A percentile compares a stretch with the other conserved stretches of the same genome.
Conservation (phyloP, 2,797 vertebrate species). For the Sebastes cheni region DNA sequence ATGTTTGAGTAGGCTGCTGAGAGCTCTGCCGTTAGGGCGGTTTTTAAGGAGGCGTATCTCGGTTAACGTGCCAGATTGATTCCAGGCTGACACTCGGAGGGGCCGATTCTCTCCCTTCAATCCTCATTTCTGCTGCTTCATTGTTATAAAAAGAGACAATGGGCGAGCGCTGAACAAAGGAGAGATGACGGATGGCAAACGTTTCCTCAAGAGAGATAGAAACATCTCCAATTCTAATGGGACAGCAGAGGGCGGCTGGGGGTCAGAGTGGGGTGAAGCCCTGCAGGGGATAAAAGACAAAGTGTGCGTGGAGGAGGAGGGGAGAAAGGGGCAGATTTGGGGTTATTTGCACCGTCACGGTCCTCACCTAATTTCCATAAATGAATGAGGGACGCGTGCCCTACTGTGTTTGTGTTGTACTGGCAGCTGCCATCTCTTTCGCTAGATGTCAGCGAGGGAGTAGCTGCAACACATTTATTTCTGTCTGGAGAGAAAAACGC, state of each 20-base stretch:
- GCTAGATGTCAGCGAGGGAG: background rate
- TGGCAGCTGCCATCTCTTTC: constrained; percentile 59
- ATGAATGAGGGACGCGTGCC: constrained; percentile 66
- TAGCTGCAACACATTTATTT: constrained; percentile 3
- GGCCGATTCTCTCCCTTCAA: constrained; percentile 6
- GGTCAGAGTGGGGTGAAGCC: constrained; percentile 60
- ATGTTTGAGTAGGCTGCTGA: constrained; percentile 4
- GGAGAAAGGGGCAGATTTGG: constrained; percentile 14
- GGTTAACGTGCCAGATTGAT: constrained; percentile 44
- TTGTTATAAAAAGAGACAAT: constrained; percentile 35
- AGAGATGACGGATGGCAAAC: constrained; percentile 53
- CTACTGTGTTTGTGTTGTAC: constrained; percentile 36
- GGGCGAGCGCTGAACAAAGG: constrained; percentile 43
- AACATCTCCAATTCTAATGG: constrained; percentile 72
- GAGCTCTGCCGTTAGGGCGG: constrained; percentile 6
- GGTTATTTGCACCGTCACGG: constrained; percentile 61
- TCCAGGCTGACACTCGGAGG: constrained; percentile 7
- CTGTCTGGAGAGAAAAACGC: constrained; percentile 8
- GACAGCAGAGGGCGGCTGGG: constrained; percentile 38
- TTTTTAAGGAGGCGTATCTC: constrained; percentile 18
- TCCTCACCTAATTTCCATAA: constrained; percentile 68
- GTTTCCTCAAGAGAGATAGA: constrained; percentile 61
- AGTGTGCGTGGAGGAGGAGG: constrained; percentile 18
- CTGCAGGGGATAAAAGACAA: constrained; percentile 29
- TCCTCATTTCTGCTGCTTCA: constrained; percentile 39